Percentiles rank a stretch among this genome's conserved stretches.
phyloP scores from a whole-genome alignment of 1,140 invertebrate genomes.

The Calosoma granatense region DNA sequence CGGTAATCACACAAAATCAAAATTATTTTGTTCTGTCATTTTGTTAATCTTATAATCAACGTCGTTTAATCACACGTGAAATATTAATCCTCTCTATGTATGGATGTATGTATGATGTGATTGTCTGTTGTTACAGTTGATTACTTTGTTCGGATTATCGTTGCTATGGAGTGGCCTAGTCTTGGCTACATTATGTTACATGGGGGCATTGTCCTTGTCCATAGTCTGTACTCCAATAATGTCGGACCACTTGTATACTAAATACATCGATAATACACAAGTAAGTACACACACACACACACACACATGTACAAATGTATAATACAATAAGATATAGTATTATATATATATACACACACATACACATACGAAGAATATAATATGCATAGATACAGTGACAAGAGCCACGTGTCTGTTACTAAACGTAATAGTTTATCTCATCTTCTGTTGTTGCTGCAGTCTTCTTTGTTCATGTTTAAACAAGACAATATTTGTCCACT shows the following conservation, averaged over 20 bases:
- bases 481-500: no score
- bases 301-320: no score
- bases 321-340: neutral
- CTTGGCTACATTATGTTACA: neutral
- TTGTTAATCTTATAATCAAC: no score
- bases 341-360: neutral
- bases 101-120: neutral
- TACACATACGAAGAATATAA: neutral
- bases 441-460: no score
- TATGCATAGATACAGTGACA: no score
- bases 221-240: neutral
- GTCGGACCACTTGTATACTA: neutral
- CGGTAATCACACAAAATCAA: no score
- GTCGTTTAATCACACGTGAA: no score
- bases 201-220: slow-evolving; percentile 2
- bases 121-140: neutral
- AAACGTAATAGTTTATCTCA: no score
- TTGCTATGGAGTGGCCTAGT: neutral
- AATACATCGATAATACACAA: neutral
- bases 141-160: neutral
- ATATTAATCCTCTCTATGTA: no score
- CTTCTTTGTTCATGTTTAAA: no score
- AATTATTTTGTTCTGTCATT: no score
- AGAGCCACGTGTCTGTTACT: no score
- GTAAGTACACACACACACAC: neutral